Conservation (phyloP, 35 echinoderm and acorn worm species). For the Heliocidaris erythrogramma region DNA sequence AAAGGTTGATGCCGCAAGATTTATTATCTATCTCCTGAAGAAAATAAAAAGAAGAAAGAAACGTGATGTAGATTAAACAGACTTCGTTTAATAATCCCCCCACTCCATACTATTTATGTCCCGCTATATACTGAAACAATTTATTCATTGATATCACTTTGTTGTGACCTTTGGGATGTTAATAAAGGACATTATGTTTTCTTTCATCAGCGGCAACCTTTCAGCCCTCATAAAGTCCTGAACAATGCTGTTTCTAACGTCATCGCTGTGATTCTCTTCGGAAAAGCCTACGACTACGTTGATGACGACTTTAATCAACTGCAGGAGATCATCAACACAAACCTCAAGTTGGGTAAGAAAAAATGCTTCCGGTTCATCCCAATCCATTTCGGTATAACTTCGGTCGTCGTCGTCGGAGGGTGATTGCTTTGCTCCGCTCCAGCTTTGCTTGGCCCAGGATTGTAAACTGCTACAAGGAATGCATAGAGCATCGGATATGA, state of each 20-base stretch:
- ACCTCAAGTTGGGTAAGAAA: constrained; percentile 1
- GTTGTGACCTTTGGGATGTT: background rate
- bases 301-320: constrained; percentile 50
- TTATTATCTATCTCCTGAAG: too few relatives aligned
- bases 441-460: too few relatives aligned
- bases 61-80: too few relatives aligned
- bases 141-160: background rate
- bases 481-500: too few relatives aligned
- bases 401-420: too few relatives aligned
- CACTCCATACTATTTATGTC: background rate
- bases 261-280: constrained; percentile 69
- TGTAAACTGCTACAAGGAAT: too few relatives aligned
- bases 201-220: constrained; percentile 38
- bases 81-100: too few relatives aligned
- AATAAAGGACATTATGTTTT: background rate
- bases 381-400: too few relatives aligned
- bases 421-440: too few relatives aligned
- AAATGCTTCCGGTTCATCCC: too few relatives aligned
- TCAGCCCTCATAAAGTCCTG: constrained; percentile 58
- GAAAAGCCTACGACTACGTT: constrained; percentile 68
- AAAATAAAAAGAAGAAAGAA: too few relatives aligned
- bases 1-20: too few relatives aligned
- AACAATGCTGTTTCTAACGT: constrained; percentile 80
- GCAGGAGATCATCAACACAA: background rate
- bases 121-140: background rate